Evolutionary conservation across 2,888 invertebrate species (phyloP).

Genomic region (Buathra laborator): DNA sequence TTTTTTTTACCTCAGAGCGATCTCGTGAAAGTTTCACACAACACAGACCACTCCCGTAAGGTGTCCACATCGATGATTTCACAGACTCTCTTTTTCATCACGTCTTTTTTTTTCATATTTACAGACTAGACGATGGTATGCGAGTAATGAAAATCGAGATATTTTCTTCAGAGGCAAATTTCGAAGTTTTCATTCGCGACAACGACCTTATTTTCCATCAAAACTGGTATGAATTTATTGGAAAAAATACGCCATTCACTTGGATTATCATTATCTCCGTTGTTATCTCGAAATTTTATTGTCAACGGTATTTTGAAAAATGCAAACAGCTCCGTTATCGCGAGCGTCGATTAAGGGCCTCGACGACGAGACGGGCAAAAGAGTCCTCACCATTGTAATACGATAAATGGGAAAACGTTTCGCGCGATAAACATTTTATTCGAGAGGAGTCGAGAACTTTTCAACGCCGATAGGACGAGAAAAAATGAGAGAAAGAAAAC

Average conservation of each 20-base stretch:
- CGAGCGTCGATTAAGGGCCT: conserved; percentile 12
- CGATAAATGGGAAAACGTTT: conserved; percentile 12
- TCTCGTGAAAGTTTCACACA: conserved; percentile 12
- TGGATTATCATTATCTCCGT: too few relatives aligned
- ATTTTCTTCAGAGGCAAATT: background rate
- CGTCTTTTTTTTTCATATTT: too few relatives aligned
- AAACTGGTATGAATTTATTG: background rate
- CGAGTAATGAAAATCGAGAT: conserved; percentile 3
- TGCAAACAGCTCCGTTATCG: background rate
- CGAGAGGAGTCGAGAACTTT: background rate
- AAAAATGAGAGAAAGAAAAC: conserved; percentile 26
- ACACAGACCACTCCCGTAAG: background rate
- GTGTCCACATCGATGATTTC: conserved; percentile 8
- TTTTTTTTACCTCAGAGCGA: conserved; percentile 2
- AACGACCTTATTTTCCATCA: background rate
- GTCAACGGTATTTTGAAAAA: too few relatives aligned
- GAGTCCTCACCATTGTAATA: conserved; percentile 26
- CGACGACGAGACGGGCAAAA: background rate
- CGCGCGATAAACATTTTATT: conserved; percentile 53
- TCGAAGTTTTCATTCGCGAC: background rate
- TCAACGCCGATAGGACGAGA: background rate
- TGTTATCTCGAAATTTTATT: too few relatives aligned
- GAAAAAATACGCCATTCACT: too few relatives aligned
- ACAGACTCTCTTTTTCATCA: background rate
- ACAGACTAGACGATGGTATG: background rate